These are phyloP conservation scores for Nannobrachium achirus DNA, from an alignment of 2,113 vertebrate genomes.

Conservation along the genomic window DNA sequence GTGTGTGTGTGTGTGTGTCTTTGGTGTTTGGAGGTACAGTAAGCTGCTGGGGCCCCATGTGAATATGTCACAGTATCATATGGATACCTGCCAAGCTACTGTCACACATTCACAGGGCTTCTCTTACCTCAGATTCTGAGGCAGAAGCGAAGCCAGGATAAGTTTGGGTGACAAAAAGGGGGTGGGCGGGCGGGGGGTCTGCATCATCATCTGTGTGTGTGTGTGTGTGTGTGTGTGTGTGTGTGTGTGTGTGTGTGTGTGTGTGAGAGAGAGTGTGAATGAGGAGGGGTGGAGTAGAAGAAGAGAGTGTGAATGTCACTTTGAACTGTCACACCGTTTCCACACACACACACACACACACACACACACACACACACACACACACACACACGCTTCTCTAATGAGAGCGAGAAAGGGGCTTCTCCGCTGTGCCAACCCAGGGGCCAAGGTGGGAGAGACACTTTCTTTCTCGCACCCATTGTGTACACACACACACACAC, in stretches of 20 bases:
- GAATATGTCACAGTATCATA: conserved; percentile 22
- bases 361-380: conserved; percentile 29
- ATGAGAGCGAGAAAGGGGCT: conserved; percentile 83
- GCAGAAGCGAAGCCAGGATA: too few species aligned
- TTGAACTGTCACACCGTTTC: conserved; percentile 84
- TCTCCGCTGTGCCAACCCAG: conserved; percentile 84
- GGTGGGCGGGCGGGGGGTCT: not conserved
- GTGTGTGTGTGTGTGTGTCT: conserved; percentile 1
- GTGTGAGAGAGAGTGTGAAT: conserved; percentile 19
- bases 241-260: conserved; percentile 59
- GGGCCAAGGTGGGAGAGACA: conserved; percentile 84
- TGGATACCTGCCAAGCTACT: conserved; percentile 38
- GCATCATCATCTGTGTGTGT: not conserved
- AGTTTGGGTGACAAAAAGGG: not conserved
- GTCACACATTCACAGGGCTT: conserved; percentile 33
- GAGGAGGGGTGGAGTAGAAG: conserved; percentile 50
- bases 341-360: conserved; percentile 22
- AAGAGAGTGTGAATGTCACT: conserved; percentile 84
- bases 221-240: not conserved
- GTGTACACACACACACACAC: not conserved
- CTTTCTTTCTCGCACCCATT: conserved; percentile 71
- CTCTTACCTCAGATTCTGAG: not conserved
- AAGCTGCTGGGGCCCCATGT: conserved; percentile 17
- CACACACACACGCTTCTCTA: conserved; percentile 71
- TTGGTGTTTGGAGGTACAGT: not conserved